Base-by-base conservation (phyloP, 2,113 vertebrate species). In the Gavia stellata region DNA sequence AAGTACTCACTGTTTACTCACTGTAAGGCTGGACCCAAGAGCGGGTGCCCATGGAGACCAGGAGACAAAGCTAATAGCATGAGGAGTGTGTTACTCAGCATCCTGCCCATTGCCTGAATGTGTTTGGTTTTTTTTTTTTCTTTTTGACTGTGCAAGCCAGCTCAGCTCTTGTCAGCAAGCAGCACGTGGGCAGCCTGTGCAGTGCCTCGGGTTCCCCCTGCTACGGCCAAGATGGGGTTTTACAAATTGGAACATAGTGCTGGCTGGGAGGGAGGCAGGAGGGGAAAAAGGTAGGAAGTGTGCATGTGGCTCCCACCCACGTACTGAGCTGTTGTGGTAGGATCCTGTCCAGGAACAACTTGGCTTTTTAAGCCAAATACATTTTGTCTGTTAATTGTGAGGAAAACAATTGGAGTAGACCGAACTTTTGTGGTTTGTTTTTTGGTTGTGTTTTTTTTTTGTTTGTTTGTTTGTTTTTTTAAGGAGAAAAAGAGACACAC, bases 281-380 rank as follows among this genome's bases (percentile, higher is more conserved):
- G 34, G 28, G 61, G 58, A 87, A 83, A 88, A 83, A 88, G 73
- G 86, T 92, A 92, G 94, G 96, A 95, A 97, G 62, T 20, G 36
- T 91, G 49, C 34, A 38, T 70, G 81, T 65, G 66, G 80, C 66
- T 92, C 70, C 92, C 93, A 94, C 88, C 83, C 88, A 72, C 1
- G 0, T 55, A 74, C 25, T 14, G 38, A 89, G 63, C 81, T 91
- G 74, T 40, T 96, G 58, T 62, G 79, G 63, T 83, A 95, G 83
- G 85, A 91, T 61, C 56, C 55, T 0, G 1, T 86, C 91, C 95
- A 96, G 84, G 53, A 82, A 88, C 61, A 79, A 67, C 55, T 78
- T 77, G 52, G 55, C 36, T 87, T 93, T 90, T 92, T 31, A 85
- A 91, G 70, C n/a, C 78, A 87, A 87, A 86, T 61, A 75, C 14